phyloP scores from a whole-genome alignment of 2,888 invertebrate species.

The Schizotus pectinicornis region DNA sequence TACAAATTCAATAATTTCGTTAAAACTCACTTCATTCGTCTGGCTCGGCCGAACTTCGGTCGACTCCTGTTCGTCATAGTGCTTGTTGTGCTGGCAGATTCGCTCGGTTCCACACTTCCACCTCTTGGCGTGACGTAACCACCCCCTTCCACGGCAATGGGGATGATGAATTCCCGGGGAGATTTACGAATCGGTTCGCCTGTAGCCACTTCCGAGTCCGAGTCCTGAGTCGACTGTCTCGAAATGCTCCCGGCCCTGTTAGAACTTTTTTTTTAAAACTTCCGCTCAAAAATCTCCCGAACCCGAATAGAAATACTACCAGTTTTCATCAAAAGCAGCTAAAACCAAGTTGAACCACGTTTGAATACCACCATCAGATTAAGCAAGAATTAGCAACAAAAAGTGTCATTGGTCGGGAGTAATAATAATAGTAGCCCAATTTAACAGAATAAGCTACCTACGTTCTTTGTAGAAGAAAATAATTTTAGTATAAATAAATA shows the following conservation, averaged over 20 bases:
- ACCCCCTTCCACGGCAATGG: conserved; percentile 91
- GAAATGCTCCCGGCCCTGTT: conserved; percentile 58
- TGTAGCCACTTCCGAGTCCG: conserved; percentile 71
- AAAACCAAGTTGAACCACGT: too few species aligned
- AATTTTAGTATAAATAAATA: too few species aligned
- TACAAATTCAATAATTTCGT: neutral
- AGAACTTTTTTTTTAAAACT: conserved; percentile 8
- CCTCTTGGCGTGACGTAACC: conserved; percentile 81
- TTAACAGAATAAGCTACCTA: too few species aligned
- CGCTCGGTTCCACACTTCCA: conserved; percentile 78
- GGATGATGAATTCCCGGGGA: conserved; percentile 89
- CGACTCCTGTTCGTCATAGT: conserved; percentile 62
- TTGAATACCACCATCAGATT: too few species aligned
- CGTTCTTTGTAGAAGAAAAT: too few species aligned
- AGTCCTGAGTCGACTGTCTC: conserved; percentile 71
- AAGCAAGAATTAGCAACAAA: too few species aligned
- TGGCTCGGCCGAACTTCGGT: conserved; percentile 62
- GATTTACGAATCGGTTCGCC: conserved; percentile 85
- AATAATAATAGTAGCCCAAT: too few species aligned
- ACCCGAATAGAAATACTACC: too few species aligned
- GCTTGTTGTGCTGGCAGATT: conserved; percentile 64
- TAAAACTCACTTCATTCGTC: conserved; percentile 69
- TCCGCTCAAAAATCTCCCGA: too few species aligned
- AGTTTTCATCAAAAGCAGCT: too few species aligned
- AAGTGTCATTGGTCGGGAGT: too few species aligned